These are phyloP conservation scores for Leptinotarsa juncta DNA, from an alignment of 2,888 invertebrate species.

Conservation along the genomic window DNA sequence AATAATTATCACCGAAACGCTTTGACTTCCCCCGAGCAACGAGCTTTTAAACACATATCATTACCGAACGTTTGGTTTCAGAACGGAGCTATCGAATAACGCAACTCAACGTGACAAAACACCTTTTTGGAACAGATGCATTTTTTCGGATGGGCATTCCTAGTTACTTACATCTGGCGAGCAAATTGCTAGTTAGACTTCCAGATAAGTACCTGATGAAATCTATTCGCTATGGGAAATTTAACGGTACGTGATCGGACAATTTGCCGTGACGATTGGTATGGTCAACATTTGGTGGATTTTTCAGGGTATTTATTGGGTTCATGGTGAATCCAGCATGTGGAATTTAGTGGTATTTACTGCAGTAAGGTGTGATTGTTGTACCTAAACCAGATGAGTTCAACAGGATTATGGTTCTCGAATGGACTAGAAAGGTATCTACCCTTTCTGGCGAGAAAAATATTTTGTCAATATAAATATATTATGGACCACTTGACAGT, in stretches of 20 bases:
- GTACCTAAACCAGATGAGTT: neutral
- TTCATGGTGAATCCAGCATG: slow-evolving; percentile 17
- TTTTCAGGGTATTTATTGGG: neutral
- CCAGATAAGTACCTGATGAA: slow-evolving; percentile 16
- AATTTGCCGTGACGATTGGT: neutral
- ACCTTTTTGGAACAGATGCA: slow-evolving; percentile 26
- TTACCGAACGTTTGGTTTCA: slow-evolving; percentile 16
- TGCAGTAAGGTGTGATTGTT: neutral
- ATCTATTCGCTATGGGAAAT: slow-evolving; percentile 13
- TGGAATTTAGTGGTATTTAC: slow-evolving; percentile 24
- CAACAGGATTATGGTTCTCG: neutral
- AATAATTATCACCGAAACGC: slow-evolving; percentile 25
- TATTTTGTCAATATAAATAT: too few species aligned
- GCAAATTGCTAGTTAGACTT: slow-evolving; percentile 20
- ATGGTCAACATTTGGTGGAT: slow-evolving; percentile 23
- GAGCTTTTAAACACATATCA: slow-evolving; percentile 25
- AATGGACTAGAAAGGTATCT: too few species aligned
- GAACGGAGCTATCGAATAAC: slow-evolving; percentile 21
- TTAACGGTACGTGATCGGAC: slow-evolving; percentile 20
- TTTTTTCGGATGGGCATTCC: slow-evolving; percentile 19
- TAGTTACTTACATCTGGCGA: slow-evolving; percentile 17
- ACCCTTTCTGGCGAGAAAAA: too few species aligned
- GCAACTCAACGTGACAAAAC: slow-evolving; percentile 15
- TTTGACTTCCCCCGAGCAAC: slow-evolving; percentile 23
- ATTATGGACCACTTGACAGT: too few species aligned